Evolutionary conservation across 2,113 vertebrate species (phyloP).

Genomic region (Dasyprocta punctata): DNA sequence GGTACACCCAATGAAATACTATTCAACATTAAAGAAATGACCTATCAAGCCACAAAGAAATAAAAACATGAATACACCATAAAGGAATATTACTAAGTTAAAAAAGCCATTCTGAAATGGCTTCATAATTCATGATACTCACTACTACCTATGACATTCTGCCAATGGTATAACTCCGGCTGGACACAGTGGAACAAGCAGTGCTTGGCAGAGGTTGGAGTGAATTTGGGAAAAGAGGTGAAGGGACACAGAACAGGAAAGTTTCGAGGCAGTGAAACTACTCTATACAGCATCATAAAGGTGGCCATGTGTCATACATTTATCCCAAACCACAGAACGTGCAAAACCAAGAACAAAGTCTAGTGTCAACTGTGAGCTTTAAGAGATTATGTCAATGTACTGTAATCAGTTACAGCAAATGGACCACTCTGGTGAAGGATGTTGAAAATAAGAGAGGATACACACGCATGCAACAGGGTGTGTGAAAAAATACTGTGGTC

Average conservation of each 20-base stretch:
- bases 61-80: background rate
- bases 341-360: background rate
- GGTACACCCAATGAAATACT: background rate
- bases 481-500: background rate
- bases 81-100: background rate
- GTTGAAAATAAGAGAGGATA: background rate
- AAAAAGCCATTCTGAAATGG: background rate
- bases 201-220: background rate
- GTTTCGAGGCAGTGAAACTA: background rate
- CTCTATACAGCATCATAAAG: background rate
- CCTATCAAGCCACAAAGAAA: too few species aligned
- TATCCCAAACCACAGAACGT: rapidly evolving
- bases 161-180: background rate
- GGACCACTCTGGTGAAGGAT: background rate
- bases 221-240: background rate
- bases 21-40: background rate
- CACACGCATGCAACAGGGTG: rapidly evolving
- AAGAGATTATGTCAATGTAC: too few species aligned
- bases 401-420: background rate
- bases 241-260: background rate
- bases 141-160: background rate
- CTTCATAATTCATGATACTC: background rate
- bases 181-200: background rate
- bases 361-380: background rate
- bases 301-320: rapidly evolving